Conservation (phyloP, 2,113 vertebrate species). For the Mellivora capensis region DNA sequence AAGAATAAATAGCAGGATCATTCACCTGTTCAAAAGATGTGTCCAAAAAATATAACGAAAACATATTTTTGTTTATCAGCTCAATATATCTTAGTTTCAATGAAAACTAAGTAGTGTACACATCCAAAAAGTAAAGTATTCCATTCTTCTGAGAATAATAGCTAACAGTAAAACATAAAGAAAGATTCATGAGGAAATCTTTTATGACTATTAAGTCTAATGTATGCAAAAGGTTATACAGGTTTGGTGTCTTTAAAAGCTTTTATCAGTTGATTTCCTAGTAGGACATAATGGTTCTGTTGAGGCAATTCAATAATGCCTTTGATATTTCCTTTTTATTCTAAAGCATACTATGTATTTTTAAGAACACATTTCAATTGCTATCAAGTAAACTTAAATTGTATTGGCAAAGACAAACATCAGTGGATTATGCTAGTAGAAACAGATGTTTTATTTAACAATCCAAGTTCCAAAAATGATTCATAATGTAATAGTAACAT, state of each 20-base stretch:
- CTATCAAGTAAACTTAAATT: background rate
- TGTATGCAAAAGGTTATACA: slow-evolving; percentile 68
- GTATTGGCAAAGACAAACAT: background rate
- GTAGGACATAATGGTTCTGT: slow-evolving; percentile 69
- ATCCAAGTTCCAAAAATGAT: background rate
- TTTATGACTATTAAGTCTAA: slow-evolving; percentile 73
- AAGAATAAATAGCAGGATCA: background rate
- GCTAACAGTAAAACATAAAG: background rate
- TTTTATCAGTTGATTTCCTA: slow-evolving; percentile 78
- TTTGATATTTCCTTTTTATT: slow-evolving; percentile 64
- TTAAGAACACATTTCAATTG: slow-evolving; percentile 3
- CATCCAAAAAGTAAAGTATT: background rate
- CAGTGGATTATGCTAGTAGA: background rate
- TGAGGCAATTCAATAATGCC: slow-evolving; percentile 53
- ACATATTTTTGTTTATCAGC: background rate
- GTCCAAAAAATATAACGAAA: background rate
- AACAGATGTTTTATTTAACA: background rate
- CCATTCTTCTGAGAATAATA: background rate
- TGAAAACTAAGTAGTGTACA: background rate
- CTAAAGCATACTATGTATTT: slow-evolving; percentile 49
- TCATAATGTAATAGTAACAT: background rate
- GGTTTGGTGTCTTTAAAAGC: slow-evolving; percentile 72
- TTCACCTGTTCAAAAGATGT: background rate
- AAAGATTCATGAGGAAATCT: slow-evolving; percentile 66
- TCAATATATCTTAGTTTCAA: background rate